phyloP scores from a whole-genome alignment of 2,797 vertebrate species.

The Enoplosus armatus region DNA sequence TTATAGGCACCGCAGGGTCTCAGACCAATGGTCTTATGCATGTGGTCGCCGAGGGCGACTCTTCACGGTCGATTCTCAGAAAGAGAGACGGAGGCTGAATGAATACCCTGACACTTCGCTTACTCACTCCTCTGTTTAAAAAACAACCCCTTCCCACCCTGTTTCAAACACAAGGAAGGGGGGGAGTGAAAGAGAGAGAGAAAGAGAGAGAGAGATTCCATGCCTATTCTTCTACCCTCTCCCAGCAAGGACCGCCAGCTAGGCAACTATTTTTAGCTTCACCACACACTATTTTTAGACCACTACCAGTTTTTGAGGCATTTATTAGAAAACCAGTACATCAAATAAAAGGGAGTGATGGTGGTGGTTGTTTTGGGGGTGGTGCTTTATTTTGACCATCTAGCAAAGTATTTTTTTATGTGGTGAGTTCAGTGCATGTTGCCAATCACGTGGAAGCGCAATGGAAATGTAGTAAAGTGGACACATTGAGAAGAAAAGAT shows the following conservation, averaged over 20 bases:
- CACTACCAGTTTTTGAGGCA: constrained; percentile 92
- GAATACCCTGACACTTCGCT: constrained; percentile 86
- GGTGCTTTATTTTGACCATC: constrained; percentile 83
- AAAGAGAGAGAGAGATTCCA: constrained; percentile 87
- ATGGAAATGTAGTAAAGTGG: constrained; percentile 12
- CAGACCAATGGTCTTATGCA: constrained; percentile 82
- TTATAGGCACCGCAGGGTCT: constrained; percentile 89
- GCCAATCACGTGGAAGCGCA: constrained; percentile 85
- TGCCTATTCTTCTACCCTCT: constrained; percentile 96
- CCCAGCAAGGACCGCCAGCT: constrained; percentile 90
- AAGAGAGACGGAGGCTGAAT: constrained; percentile 80
- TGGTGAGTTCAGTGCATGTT: constrained; percentile 87
- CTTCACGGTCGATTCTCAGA: constrained; percentile 87
- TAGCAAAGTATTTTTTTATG: constrained; percentile 88
- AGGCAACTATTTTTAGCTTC: constrained; percentile 94
- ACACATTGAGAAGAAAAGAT: constrained; percentile 39
- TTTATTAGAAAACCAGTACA: constrained; percentile 90
- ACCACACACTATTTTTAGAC: constrained; percentile 96
- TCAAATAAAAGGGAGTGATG: constrained; percentile 64
- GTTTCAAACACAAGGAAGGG: constrained; percentile 85
- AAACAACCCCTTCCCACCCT: constrained; percentile 80
- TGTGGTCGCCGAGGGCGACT: constrained; percentile 89
- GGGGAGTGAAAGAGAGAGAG: constrained; percentile 74
- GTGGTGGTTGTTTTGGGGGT: constrained; percentile 65
- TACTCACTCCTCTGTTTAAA: constrained; percentile 79